Conservation (phyloP, 53 echinoderm and acorn worm genomes). For the Henricia sp. region DNA sequence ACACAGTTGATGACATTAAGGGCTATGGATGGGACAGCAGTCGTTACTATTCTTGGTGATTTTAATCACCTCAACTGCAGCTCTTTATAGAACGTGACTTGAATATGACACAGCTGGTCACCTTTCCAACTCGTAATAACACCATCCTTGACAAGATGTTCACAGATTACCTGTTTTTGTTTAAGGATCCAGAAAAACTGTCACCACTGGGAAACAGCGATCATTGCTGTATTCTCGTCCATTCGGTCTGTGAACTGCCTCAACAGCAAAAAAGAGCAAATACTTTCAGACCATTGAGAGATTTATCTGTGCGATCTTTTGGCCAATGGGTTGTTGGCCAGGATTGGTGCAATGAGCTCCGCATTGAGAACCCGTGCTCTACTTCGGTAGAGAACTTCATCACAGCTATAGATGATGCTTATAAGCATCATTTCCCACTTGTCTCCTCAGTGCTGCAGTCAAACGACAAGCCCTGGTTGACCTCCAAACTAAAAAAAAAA, state of each 20-base stretch:
- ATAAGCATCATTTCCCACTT: background rate
- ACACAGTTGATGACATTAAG: background rate
- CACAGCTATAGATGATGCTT: background rate
- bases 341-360: no score
- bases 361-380: no score
- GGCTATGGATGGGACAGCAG: constrained; percentile 9
- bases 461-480: constrained; percentile 31
- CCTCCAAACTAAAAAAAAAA: background rate
- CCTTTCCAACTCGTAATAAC: constrained; percentile 10
- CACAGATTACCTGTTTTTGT: background rate
- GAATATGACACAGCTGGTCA: constrained; percentile 19
- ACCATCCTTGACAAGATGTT: constrained; percentile 27
- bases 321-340: constrained; percentile 32
- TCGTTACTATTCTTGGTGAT: constrained; percentile 2
- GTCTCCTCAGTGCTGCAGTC: background rate
- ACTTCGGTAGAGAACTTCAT: no score
- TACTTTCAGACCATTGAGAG: constrained; percentile 8
- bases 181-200: constrained; percentile 2
- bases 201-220: constrained; percentile 19
- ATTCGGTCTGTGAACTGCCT: constrained; percentile 10
- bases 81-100: background rate
- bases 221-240: constrained; percentile 24
- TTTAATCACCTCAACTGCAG: constrained; percentile 18
- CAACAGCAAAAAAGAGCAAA: background rate
- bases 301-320: constrained; percentile 32